phyloP scores from a whole-genome alignment of 2,888 invertebrate genomes.

The Platycheirus albimanus region DNA sequence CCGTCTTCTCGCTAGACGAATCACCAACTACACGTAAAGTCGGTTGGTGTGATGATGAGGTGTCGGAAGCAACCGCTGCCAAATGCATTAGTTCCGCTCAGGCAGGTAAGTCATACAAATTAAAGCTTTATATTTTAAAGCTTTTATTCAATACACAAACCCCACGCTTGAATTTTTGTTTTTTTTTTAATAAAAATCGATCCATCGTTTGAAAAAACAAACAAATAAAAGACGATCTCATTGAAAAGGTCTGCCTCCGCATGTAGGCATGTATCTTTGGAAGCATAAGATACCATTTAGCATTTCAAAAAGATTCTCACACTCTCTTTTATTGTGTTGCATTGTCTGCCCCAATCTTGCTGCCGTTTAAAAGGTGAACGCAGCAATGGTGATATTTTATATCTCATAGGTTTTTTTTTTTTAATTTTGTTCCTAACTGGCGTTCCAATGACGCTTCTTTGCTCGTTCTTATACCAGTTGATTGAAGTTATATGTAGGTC shows the following conservation, averaged over 20 bases:
- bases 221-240: neutral
- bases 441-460: constrained; percentile 45
- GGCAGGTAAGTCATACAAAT: constrained; percentile 78
- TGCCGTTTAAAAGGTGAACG: constrained; percentile 62
- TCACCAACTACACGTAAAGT: constrained; percentile 75
- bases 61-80: constrained; percentile 79
- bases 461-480: constrained; percentile 14
- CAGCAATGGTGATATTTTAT: constrained; percentile 54
- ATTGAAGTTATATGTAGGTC: neutral
- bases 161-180: neutral
- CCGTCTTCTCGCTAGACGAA: constrained; percentile 76
- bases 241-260: neutral
- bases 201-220: neutral
- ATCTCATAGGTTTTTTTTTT: constrained; percentile 24
- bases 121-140: constrained; percentile 20
- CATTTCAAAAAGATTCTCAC: constrained; percentile 62
- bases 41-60: constrained; percentile 78
- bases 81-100: constrained; percentile 80
- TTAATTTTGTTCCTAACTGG: constrained; percentile 31
- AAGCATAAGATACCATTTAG: constrained; percentile 43
- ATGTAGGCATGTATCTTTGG: neutral
- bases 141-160: constrained; percentile 12
- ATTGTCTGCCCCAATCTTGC: constrained; percentile 43
- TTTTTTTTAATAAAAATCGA: neutral
- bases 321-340: constrained; percentile 52